Evolutionary conservation across 2,888 invertebrate species (phyloP).

Genomic region (Nezara viridula): DNA sequence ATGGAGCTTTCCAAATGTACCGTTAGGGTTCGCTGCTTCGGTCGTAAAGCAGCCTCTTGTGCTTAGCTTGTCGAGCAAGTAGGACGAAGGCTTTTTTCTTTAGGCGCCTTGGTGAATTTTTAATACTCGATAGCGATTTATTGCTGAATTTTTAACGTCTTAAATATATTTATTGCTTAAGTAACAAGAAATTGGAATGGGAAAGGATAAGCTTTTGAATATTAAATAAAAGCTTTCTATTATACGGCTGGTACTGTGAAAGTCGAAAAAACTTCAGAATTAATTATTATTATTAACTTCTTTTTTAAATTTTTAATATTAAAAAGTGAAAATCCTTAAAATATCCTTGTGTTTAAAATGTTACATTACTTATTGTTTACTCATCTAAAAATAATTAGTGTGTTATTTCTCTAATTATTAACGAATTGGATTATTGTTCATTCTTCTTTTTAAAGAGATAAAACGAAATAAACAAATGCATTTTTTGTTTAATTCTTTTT

Average conservation of each 20-base stretch:
- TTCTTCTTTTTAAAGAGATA: no score
- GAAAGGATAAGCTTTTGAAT: not conserved
- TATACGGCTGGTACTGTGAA: not conserved
- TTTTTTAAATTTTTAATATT: no score
- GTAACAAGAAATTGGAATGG: not conserved
- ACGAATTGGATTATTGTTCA: no score
- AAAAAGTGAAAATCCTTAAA: no score
- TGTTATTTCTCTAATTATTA: no score
- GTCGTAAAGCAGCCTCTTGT: not conserved
- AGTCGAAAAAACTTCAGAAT: not conserved
- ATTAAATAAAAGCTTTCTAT: not conserved
- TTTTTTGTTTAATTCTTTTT: no score
- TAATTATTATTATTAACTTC: no score
- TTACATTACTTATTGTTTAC: no score
- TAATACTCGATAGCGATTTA: constrained; percentile 3
- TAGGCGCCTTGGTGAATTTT: not conserved
- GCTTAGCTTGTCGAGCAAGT: not conserved
- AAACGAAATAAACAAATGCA: no score
- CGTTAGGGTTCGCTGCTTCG: not conserved
- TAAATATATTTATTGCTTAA: not conserved
- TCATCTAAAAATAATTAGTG: no score
- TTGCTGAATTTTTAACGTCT: constrained; percentile 18
- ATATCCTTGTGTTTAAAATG: no score
- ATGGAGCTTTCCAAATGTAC: constrained; percentile 25
- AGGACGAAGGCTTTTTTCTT: not conserved